These are phyloP conservation scores for Zaprionus capensis DNA, from an alignment of 1,140 invertebrate genomes.

Conservation along the genomic window DNA sequence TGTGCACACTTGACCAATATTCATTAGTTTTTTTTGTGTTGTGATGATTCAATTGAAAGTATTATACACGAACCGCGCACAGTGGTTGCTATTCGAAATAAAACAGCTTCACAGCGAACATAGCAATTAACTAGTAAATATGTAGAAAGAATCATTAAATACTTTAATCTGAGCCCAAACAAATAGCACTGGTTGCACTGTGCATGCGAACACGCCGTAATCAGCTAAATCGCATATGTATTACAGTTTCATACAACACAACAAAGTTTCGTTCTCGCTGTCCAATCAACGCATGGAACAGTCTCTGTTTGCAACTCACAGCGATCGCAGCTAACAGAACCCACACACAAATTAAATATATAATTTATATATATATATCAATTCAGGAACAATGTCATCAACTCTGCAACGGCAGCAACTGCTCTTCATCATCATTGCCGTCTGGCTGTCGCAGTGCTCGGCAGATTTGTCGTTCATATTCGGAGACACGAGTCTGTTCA, in stretches of 20 bases:
- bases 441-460: conserved; percentile 38
- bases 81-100: neutral
- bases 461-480: conserved; percentile 54
- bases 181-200: neutral
- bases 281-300: conserved; percentile 44
- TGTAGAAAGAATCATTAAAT: neutral
- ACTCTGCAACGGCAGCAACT: conserved; percentile 26
- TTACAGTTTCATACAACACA: conserved; percentile 13
- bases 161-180: neutral
- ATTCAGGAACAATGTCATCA: conserved; percentile 37
- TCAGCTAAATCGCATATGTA: conserved; percentile 32
- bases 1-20: conserved; percentile 58
- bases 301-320: conserved; percentile 56
- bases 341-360: conserved; percentile 3
- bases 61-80: conserved; percentile 35
- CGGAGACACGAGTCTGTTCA: conserved; percentile 63
- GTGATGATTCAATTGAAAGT: conserved; percentile 72
- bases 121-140: too few species aligned
- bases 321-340: conserved; percentile 38
- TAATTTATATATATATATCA: conserved; percentile 1
- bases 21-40: conserved; percentile 17
- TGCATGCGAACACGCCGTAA: neutral
- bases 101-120: too few species aligned
- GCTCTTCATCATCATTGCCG: conserved; percentile 24
- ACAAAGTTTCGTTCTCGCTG: conserved; percentile 64